Conservation (phyloP, 30 jellyfish, hydroid and myxozoan genomes). For the Turritopsis dohrnii region DNA sequence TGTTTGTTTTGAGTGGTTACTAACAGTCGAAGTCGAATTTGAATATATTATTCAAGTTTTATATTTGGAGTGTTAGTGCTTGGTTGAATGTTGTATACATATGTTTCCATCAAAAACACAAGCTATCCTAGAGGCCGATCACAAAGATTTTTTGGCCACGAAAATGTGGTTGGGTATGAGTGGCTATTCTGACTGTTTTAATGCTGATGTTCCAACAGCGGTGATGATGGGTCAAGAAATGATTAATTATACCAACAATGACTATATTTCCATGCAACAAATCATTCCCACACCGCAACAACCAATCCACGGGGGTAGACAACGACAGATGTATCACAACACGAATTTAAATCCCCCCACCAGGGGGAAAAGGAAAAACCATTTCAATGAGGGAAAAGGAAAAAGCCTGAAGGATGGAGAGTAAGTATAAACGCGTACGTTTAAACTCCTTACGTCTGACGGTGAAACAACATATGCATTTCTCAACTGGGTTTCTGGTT, state of each 20-base stretch:
- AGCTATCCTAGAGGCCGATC: not conserved
- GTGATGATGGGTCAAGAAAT: slow-evolving; percentile 3
- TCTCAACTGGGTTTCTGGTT: too few species aligned
- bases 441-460: too few species aligned
- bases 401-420: not conserved
- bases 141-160: not conserved
- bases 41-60: not conserved
- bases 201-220: not conserved
- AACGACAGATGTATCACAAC: not conserved
- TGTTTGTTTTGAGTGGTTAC: not conserved
- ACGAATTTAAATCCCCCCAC: not conserved
- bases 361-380: not conserved
- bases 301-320: not conserved
- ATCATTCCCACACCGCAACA: not conserved
- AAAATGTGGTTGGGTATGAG: slow-evolving; percentile 12
- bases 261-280: slow-evolving; percentile 11
- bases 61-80: not conserved
- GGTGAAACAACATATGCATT: too few species aligned
- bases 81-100: not conserved
- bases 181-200: not conserved
- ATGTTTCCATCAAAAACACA: slow-evolving; percentile 4
- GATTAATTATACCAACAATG: not conserved
- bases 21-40: not conserved
- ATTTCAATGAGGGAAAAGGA: slow-evolving; percentile 5
- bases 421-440: not conserved